phyloP scores from a whole-genome alignment of 1,140 invertebrate species.

The Zaprionus nigranus region DNA sequence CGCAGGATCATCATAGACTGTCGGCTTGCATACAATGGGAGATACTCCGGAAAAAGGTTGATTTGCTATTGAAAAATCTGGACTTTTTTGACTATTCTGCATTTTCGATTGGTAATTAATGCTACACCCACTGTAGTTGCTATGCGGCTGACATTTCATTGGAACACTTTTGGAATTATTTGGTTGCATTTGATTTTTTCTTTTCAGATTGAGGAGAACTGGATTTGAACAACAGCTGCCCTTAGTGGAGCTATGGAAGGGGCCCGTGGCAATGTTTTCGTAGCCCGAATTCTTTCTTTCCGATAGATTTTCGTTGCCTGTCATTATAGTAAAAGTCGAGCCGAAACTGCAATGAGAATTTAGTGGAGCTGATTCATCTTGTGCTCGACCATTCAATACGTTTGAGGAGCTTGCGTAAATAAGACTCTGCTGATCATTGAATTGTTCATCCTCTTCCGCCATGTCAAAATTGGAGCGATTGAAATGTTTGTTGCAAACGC shows the following conservation, averaged over 20 bases:
- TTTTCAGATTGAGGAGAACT: background rate
- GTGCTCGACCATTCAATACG: too few species aligned
- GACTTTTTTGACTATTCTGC: too few species aligned
- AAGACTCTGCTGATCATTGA: background rate
- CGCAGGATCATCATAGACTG: background rate
- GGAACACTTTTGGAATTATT: background rate
- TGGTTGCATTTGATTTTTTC: background rate
- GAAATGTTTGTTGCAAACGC: slow-evolving; percentile 56
- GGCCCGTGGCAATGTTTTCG: background rate
- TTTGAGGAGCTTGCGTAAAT: background rate
- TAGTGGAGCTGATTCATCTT: background rate
- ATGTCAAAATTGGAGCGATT: background rate
- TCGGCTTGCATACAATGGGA: background rate
- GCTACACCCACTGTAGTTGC: too few species aligned
- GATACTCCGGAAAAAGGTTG: background rate
- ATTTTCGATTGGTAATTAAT: too few species aligned
- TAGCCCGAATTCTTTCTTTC: background rate
- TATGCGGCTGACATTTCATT: too few species aligned
- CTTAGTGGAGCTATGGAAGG: background rate
- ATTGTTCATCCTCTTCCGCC: background rate
- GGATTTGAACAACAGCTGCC: background rate
- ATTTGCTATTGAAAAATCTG: background rate
- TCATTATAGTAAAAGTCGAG: background rate
- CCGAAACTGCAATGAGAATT: background rate
- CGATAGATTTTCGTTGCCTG: background rate